Evolutionary conservation across 2,888 invertebrate species (phyloP).

Genomic region (Limenitis camilla): DNA sequence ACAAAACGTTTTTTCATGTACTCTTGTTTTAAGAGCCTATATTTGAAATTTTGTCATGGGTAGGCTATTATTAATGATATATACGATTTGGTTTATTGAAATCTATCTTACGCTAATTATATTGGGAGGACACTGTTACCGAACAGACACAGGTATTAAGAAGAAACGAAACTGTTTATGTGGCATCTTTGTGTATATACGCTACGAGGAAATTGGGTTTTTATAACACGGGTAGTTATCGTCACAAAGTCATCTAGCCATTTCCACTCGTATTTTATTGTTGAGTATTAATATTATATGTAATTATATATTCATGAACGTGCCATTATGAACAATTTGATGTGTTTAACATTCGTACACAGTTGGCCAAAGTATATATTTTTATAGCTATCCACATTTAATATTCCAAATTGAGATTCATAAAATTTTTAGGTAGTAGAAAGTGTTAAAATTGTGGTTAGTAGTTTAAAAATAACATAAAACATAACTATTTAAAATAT

Average conservation of each 20-base stretch:
- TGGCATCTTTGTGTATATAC: constrained; percentile 57
- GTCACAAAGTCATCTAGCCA: constrained; percentile 22
- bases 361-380: constrained; percentile 66
- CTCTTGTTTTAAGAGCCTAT: constrained; percentile 76
- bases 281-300: constrained; percentile 11
- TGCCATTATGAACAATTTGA: constrained; percentile 48
- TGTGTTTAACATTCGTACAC: constrained; percentile 53
- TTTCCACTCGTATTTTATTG: constrained; percentile 13
- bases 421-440: constrained; percentile 45
- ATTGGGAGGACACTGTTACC: constrained; percentile 47
- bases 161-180: constrained; percentile 46
- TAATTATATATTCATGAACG: constrained; percentile 29
- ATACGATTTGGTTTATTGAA: constrained; percentile 37
- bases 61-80: constrained; percentile 41
- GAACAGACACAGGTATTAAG: constrained; percentile 56
- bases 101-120: constrained; percentile 31
- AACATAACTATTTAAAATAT: constrained; percentile 17
- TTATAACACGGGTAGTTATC: constrained; percentile 18
- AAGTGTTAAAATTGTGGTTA: constrained; percentile 35
- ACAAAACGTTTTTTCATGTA: constrained; percentile 73
- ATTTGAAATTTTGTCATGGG: constrained; percentile 59
- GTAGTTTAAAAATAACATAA: constrained; percentile 22
- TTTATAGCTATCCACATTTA: constrained; percentile 61
- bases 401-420: constrained; percentile 63
- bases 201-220: constrained; percentile 8